Evolutionary conservation across 2,888 invertebrate species (phyloP).

Genomic region (Hydrotaea diabolus): DNA sequence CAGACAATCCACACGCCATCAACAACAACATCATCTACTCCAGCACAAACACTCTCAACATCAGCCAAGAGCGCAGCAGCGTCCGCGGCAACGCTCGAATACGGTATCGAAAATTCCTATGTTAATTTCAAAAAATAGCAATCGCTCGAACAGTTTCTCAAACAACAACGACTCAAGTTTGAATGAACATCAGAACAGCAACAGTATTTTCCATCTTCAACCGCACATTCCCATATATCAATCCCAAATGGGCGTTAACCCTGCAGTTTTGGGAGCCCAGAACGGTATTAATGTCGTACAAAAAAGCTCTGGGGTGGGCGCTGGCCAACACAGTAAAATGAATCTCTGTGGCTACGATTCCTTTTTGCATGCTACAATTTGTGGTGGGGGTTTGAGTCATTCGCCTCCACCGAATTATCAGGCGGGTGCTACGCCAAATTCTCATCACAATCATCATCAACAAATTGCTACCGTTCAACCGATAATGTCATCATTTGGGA

Average conservation of each 20-base stretch:
- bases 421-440: background rate
- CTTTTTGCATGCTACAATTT: constrained; percentile 85
- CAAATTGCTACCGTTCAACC: constrained; percentile 74
- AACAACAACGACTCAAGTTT: constrained; percentile 78
- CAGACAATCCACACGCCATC: constrained; percentile 73
- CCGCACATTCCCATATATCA: constrained; percentile 84
- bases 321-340: constrained; percentile 79
- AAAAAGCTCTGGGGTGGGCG: background rate
- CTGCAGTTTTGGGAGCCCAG: constrained; percentile 82
- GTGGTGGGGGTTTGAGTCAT: constrained; percentile 76
- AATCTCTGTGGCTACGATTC: constrained; percentile 83
- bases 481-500: constrained; percentile 72
- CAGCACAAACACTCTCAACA: constrained; percentile 72
- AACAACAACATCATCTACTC: constrained; percentile 67
- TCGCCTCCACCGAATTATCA: constrained; percentile 47
- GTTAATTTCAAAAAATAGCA: constrained; percentile 77
- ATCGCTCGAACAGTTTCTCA: constrained; percentile 70
- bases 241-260: constrained; percentile 84
- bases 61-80: constrained; percentile 70
- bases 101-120: constrained; percentile 81
- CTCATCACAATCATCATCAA: constrained; percentile 58
- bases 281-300: constrained; percentile 53
- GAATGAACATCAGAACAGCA: constrained; percentile 72
- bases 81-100: constrained; percentile 81
- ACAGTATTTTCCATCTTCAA: constrained; percentile 72